Conservation (phyloP, 1,140 invertebrate species). For the Conus ventricosus region DNA sequence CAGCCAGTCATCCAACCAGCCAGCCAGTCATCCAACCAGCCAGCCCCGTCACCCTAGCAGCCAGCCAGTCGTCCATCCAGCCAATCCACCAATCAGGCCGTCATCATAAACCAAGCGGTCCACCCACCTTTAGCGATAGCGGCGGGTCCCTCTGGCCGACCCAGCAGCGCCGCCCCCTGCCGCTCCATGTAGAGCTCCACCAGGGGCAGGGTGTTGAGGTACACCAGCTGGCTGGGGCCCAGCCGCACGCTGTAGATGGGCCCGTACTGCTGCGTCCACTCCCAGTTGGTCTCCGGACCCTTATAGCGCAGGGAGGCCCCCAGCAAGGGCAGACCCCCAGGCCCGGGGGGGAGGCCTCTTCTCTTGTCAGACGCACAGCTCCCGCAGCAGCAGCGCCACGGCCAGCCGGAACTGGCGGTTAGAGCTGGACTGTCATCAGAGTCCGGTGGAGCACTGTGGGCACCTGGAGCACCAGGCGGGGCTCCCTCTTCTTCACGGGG, state of each 20-base stretch:
- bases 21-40: too few species aligned
- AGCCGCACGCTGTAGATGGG: slow-evolving; percentile 44
- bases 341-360: slow-evolving; percentile 25
- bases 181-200: slow-evolving; percentile 43
- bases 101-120: too few species aligned
- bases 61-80: too few species aligned
- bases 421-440: neutral
- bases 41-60: too few species aligned
- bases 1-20: too few species aligned
- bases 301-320: slow-evolving; percentile 40
- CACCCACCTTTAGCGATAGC: slow-evolving; percentile 44
- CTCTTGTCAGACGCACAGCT: neutral
- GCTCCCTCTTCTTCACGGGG: neutral
- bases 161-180: slow-evolving; percentile 31
- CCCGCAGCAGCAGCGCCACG: neutral
- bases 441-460: neutral
- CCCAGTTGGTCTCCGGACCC: slow-evolving; percentile 47
- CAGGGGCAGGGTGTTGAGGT: slow-evolving; percentile 46
- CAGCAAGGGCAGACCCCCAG: slow-evolving; percentile 25
- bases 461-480: neutral
- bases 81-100: too few species aligned
- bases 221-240: slow-evolving; percentile 41
- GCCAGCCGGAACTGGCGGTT: neutral
- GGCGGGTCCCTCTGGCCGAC: slow-evolving; percentile 44
- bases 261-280: slow-evolving; percentile 42